Conservation (phyloP, 2,113 vertebrate genomes). For the Oreotrochilus melanogaster region DNA sequence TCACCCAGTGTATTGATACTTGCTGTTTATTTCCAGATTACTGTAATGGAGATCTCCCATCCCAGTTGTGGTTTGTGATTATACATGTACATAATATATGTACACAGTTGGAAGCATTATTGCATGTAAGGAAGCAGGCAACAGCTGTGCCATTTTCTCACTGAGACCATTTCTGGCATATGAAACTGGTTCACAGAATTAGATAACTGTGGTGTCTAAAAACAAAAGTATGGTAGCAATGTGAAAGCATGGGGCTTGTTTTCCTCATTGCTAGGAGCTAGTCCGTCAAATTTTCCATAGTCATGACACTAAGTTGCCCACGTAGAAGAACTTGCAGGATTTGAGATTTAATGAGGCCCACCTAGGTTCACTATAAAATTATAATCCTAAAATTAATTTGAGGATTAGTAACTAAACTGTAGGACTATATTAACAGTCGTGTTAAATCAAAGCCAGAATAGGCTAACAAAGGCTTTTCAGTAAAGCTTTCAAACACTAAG, state of each 20-base stretch:
- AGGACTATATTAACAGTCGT: neutral
- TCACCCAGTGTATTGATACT: neutral
- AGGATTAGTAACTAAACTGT: neutral
- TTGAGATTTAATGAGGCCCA: neutral
- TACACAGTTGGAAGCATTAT: neutral
- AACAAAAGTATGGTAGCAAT: neutral
- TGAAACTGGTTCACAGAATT: neutral
- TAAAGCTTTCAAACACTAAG: neutral
- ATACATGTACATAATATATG: too few species aligned
- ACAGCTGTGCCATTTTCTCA: neutral
- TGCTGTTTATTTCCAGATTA: neutral
- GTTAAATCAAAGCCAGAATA: neutral
- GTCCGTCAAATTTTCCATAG: neutral
- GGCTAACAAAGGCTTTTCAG: neutral
- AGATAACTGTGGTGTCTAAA: neutral
- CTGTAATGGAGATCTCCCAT: neutral
- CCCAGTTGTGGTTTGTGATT: neutral
- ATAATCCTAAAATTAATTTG: neutral
- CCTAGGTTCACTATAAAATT: neutral
- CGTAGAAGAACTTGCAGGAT: neutral
- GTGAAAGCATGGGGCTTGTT: neutral
- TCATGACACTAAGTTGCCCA: neutral
- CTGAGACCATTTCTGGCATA: neutral
- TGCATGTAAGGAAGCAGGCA: neutral
- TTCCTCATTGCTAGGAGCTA: neutral